These are phyloP conservation scores for Drosophila tropicalis DNA, from an alignment of 1,140 invertebrate genomes.

Conservation along the genomic window DNA sequence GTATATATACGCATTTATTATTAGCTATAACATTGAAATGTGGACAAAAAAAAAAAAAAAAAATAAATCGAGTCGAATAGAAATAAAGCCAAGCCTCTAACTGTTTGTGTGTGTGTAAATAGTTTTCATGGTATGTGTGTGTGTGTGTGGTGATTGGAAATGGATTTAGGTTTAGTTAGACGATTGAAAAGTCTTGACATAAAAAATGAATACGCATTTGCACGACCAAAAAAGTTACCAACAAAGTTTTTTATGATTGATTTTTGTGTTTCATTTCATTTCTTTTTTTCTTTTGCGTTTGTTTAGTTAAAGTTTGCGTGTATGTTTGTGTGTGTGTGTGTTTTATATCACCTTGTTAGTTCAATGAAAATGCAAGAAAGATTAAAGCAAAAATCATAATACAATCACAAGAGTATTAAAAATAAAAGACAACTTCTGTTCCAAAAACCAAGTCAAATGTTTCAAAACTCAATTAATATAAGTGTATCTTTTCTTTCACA, in stretches of 20 bases:
- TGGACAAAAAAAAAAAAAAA: neutral
- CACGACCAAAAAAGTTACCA: slow-evolving; percentile 55
- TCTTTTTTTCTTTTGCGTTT: slow-evolving; percentile 19
- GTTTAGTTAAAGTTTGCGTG: neutral
- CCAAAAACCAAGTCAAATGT: slow-evolving; percentile 71
- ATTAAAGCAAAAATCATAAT: slow-evolving; percentile 43
- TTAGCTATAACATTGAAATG: neutral
- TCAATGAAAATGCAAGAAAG: slow-evolving; percentile 34
- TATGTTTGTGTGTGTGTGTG: neutral
- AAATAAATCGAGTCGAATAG: neutral
- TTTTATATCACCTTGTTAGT: neutral
- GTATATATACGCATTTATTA: neutral
- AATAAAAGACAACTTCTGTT: slow-evolving; percentile 42
- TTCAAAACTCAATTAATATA: slow-evolving; percentile 63
- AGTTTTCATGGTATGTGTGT: neutral
- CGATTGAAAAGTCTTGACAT: slow-evolving; percentile 1
- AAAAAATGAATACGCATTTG: slow-evolving; percentile 43
- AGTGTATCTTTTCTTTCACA: slow-evolving; percentile 52
- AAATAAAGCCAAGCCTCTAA: slow-evolving; percentile 6
- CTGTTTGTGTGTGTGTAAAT: neutral
- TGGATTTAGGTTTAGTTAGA: slow-evolving; percentile 1
- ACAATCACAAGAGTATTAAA: slow-evolving; percentile 33
- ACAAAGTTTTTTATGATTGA: slow-evolving; percentile 27
- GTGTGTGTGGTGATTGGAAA: neutral
- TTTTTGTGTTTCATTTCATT: neutral